A percentile compares a stretch with the other conserved stretches of the same genome.
phyloP scores from a whole-genome alignment of 2,113 vertebrate genomes.

The Megalops atlanticus region DNA sequence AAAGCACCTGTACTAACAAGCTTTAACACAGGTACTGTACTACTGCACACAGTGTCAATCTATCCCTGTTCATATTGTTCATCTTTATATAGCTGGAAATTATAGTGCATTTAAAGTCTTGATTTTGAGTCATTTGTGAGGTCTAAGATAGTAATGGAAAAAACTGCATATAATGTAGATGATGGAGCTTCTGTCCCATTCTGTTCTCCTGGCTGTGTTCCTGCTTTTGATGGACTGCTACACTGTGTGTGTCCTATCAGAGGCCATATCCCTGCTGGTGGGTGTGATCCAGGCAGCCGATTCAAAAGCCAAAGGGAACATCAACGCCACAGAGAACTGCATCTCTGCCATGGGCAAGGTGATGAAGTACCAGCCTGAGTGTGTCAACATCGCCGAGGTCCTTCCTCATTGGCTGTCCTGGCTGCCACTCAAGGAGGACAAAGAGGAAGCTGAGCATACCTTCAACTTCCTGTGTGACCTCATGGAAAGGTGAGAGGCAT shows the following conservation, averaged over 20 bases:
- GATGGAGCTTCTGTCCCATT: not conserved
- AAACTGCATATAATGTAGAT: too few species aligned
- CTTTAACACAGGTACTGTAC: too few species aligned
- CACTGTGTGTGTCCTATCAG: constrained; percentile 66
- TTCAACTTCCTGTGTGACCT: constrained; percentile 95
- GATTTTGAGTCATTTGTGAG: too few species aligned
- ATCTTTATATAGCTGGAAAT: too few species aligned
- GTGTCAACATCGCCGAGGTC: constrained; percentile 87
- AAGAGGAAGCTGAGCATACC: constrained; percentile 95
- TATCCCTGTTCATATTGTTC: too few species aligned
- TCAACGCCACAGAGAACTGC: constrained; percentile 98
- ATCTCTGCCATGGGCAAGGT: constrained; percentile 97
- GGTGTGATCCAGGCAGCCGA: constrained; percentile 90
- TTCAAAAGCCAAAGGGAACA: constrained; percentile 91
- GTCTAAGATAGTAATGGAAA: too few species aligned
- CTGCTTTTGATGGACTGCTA: too few species aligned
- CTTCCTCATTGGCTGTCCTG: constrained; percentile 97
- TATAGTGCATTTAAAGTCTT: too few species aligned
- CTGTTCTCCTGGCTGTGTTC: too few species aligned
- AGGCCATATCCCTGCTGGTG: constrained; percentile 91
- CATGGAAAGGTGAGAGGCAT: constrained; percentile 84
- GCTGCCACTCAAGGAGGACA: constrained; percentile 96
- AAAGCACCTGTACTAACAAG: too few species aligned
- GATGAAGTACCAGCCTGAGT: constrained; percentile 92
- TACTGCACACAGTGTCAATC: too few species aligned